phyloP scores from a whole-genome alignment of 2,888 invertebrate genomes.

The Trissoscelio sp. region DNA sequence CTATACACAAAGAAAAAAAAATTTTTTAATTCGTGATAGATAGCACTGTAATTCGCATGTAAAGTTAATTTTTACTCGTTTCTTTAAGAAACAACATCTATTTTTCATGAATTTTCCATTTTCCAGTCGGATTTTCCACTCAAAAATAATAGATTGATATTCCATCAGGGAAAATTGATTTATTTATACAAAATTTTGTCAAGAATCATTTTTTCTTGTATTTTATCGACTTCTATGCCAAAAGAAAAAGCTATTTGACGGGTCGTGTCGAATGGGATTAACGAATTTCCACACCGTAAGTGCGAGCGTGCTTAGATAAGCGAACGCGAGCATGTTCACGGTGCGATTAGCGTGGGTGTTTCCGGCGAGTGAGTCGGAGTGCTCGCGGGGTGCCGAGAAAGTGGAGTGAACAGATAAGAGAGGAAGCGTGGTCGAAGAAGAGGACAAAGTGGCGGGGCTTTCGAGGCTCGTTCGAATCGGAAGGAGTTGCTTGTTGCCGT shows the following conservation, averaged over 20 bases:
- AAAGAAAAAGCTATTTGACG: conserved; percentile 10
- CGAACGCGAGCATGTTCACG: conserved; percentile 51
- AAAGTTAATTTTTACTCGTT: no score
- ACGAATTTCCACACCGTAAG: conserved; percentile 29
- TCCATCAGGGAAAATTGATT: no score
- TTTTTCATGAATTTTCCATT: no score
- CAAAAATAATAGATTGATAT: no score
- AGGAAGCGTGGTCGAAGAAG: conserved; percentile 29
- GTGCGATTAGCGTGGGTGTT: conserved; percentile 64
- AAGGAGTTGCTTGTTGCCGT: conserved; percentile 75
- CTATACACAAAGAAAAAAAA: no score
- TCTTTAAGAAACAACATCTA: no score
- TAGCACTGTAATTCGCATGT: no score
- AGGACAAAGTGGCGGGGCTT: conserved; percentile 45
- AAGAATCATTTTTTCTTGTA: no score
- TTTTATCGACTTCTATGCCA: neutral
- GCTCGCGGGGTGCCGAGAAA: conserved; percentile 46
- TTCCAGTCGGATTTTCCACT: no score
- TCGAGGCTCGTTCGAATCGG: conserved; percentile 78
- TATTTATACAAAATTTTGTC: no score
- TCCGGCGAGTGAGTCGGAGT: conserved; percentile 48
- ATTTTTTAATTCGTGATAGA: no score
- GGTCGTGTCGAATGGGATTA: conserved; percentile 34
- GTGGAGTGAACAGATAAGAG: conserved; percentile 66
- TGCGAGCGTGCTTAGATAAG: conserved; percentile 47